Evolutionary conservation across 2,888 invertebrate genomes (phyloP).

Genomic region (Xanthia icteritia): DNA sequence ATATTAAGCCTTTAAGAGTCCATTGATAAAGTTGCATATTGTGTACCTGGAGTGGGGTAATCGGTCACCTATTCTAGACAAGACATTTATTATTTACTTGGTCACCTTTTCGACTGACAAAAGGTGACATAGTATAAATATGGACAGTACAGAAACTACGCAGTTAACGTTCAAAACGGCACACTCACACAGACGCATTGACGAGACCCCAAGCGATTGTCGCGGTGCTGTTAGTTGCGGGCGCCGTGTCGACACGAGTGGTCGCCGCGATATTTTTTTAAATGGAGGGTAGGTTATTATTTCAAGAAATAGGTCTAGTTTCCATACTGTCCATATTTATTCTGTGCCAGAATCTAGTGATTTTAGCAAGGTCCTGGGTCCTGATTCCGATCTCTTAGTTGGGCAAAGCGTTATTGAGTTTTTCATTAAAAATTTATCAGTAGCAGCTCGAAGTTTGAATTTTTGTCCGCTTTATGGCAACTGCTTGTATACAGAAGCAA

Average conservation of each 20-base stretch:
- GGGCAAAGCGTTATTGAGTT: neutral
- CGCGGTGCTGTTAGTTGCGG: no score
- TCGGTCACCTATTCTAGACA: neutral
- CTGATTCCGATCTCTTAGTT: neutral
- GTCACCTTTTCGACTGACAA: neutral
- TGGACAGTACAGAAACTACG: no score
- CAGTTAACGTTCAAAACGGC: no score
- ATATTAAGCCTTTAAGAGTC: neutral
- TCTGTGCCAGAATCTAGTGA: neutral
- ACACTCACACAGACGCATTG: no score
- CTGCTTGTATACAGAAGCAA: no score
- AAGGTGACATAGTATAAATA: neutral
- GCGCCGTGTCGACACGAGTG: no score
- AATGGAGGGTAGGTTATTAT: no score
- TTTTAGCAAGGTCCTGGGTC: neutral
- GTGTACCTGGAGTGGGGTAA: neutral
- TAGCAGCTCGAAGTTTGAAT: neutral
- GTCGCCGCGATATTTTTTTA: no score
- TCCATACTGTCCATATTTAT: no score
- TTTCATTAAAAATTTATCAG: neutral
- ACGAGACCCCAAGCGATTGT: no score
- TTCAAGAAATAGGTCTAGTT: no score
- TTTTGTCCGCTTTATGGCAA: neutral
- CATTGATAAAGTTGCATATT: neutral
- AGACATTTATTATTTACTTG: neutral